Evolutionary conservation across 1,140 invertebrate species (phyloP).

Genomic region (Drosophila kikkawai): DNA sequence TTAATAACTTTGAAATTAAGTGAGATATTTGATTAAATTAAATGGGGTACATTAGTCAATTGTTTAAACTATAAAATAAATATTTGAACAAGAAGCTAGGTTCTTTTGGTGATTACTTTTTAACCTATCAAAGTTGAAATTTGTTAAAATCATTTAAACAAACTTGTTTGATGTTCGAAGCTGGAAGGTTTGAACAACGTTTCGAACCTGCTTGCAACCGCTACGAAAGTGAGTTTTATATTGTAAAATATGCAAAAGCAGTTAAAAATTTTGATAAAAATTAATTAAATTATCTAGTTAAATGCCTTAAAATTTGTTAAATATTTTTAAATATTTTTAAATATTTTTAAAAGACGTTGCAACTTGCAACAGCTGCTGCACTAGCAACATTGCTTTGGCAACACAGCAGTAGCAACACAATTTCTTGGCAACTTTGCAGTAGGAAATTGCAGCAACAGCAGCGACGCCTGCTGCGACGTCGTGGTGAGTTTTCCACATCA

Average conservation of each 20-base stretch:
- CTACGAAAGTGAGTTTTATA: constrained; percentile 4
- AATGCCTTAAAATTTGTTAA: constrained; percentile 12
- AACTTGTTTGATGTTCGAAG: constrained; percentile 13
- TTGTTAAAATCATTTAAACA: neutral
- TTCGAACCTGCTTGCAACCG: neutral
- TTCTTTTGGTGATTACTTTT: neutral
- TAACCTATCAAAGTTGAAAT: neutral
- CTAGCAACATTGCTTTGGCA: constrained; percentile 20
- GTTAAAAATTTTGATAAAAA: neutral
- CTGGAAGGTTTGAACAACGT: neutral
- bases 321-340: neutral
- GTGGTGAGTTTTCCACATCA: constrained; percentile 37
- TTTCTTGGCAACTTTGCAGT: constrained; percentile 18
- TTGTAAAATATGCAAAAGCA: neutral
- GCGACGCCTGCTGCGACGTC: constrained; percentile 17
- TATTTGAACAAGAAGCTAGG: no score
- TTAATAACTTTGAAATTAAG: neutral
- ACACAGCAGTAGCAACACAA: constrained; percentile 2
- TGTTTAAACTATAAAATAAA: neutral
- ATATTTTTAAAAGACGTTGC: neutral
- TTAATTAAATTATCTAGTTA: neutral
- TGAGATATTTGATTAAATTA: neutral
- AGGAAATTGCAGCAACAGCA: constrained; percentile 13
- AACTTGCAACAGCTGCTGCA: neutral
- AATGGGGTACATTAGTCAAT: neutral